These are phyloP conservation scores for Onychostruthus taczanowskii DNA, from an alignment of 2,113 vertebrate genomes.

Conservation along the genomic window DNA sequence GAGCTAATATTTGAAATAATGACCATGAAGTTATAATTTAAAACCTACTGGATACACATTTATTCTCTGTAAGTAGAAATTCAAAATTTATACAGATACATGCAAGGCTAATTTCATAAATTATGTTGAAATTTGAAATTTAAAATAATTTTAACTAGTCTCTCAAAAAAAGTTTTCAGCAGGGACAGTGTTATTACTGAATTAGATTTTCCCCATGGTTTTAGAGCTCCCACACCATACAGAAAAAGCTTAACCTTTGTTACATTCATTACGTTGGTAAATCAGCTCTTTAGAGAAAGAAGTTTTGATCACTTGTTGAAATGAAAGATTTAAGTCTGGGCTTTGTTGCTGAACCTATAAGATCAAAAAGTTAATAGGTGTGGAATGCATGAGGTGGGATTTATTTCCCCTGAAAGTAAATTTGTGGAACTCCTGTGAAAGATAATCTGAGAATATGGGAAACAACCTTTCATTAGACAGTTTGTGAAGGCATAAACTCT, in stretches of 20 bases:
- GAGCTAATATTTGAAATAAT: not conserved
- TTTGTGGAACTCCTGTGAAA: not conserved
- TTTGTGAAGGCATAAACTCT: not conserved
- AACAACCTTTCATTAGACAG: not conserved
- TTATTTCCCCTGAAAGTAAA: not conserved
- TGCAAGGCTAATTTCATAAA: not conserved
- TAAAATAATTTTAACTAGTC: not conserved
- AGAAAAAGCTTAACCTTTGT: not conserved
- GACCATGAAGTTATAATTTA: not conserved
- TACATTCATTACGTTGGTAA: not conserved
- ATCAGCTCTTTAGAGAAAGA: not conserved
- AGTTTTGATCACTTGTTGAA: not conserved
- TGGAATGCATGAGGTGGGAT: not conserved
- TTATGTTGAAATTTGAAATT: not conserved
- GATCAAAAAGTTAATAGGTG: not conserved
- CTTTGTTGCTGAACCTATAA: not conserved
- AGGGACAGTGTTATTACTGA: not conserved
- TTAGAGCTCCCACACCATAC: not conserved
- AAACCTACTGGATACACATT: not conserved
- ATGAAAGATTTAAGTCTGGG: not conserved
- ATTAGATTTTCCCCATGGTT: not conserved
- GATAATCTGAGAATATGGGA: not conserved
- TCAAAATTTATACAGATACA: not conserved
- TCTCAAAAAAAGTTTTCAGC: not conserved
- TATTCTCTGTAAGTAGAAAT: not conserved